Evolutionary conservation across 2,888 invertebrate species (phyloP), one percentile per base, ranked within the genome.

Genomic region (Eupithecia abbreviata): DNA sequence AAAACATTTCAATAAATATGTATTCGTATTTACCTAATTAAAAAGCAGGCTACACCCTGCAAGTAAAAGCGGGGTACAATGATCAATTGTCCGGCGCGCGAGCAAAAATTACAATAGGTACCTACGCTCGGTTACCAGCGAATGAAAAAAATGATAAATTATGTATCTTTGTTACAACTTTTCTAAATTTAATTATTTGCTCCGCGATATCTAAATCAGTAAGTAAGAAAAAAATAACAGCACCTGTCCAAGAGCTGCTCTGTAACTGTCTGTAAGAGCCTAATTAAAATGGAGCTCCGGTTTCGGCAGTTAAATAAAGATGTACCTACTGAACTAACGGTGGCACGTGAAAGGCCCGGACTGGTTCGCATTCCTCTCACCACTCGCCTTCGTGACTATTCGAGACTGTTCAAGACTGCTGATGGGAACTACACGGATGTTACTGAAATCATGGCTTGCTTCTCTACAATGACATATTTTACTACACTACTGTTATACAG

Each of bases 301-400:
- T 73, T 71, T 75, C 65, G n/a, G 75, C 65, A 68, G 71, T 75
- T 71, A 68, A 76, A 78, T 84, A 77, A 83, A 86, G 85, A 88
- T 85, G 85, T 83, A 81, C 30, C 30, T 30, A 30, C 80, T 76
- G 72, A 84, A 78, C 77, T 77, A 82, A 82, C 83, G 83, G 83
- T 84, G 84, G 85, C 86, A 85, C 87, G 90, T 90, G 90, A 91
- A 90, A 90, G 90, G 90, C 83, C 74, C 78, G 82, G 79, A 82
- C 84, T 90, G 83, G 88, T 91, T 93, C 88, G 90, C 90, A 93
- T 93, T 92, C 92, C 91, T 91, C 92, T 92, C 90, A 88, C 89
- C 18, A 18, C 42, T 68, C 76, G 78, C 82, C 80, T 79, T 82
- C 82, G 81, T 75, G 77, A 75, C 65, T 71, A 68, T 68, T 10